Evolutionary conservation across 2,113 vertebrate species (phyloP).

Genomic region (Dunckerocampus dactyliophorus): DNA sequence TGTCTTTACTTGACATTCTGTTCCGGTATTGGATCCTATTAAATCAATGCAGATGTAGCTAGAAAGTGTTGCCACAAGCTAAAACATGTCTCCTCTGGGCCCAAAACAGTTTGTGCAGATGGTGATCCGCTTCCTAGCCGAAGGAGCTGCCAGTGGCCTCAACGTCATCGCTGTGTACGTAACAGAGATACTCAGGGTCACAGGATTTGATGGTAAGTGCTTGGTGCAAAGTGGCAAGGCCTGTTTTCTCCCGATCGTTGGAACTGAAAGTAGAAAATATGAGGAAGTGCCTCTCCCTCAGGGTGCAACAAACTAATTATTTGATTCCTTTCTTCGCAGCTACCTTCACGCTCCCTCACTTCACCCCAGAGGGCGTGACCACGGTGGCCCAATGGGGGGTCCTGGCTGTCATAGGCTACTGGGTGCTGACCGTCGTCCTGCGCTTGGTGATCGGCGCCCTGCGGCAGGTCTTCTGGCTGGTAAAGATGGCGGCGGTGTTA

Average conservation of each 20-base stretch:
- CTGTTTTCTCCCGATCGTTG: neutral
- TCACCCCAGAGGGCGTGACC: constrained; percentile 71
- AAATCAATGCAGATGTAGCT: neutral
- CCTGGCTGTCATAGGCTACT: constrained; percentile 70
- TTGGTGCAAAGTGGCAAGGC: neutral
- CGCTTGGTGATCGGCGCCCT: constrained; percentile 53
- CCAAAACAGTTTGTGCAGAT: constrained; percentile 60
- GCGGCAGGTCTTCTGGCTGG: constrained; percentile 68
- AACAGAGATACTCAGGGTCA: constrained; percentile 71
- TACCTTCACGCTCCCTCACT: constrained; percentile 57
- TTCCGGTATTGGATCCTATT: too few relatives aligned
- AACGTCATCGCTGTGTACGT: constrained; percentile 75
- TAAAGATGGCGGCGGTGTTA: constrained; percentile 60
- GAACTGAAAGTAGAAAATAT: constrained; percentile 29
- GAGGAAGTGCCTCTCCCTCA: constrained; percentile 25
- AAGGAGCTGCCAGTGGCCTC: constrained; percentile 73
- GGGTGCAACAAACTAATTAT: neutral
- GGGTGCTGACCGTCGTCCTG: constrained; percentile 61
- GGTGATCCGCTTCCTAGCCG: constrained; percentile 67
- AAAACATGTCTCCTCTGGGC: constrained; percentile 6
- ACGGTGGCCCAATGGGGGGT: constrained; percentile 70
- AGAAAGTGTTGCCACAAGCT: neutral
- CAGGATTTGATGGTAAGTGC: constrained; percentile 68
- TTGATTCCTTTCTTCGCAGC: constrained; percentile 42
- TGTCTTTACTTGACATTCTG: too few relatives aligned